Evolutionary conservation across 1,140 invertebrate species (phyloP), one percentile per base, ranked within the genome.

Genomic region (Papilio glaucus): DNA sequence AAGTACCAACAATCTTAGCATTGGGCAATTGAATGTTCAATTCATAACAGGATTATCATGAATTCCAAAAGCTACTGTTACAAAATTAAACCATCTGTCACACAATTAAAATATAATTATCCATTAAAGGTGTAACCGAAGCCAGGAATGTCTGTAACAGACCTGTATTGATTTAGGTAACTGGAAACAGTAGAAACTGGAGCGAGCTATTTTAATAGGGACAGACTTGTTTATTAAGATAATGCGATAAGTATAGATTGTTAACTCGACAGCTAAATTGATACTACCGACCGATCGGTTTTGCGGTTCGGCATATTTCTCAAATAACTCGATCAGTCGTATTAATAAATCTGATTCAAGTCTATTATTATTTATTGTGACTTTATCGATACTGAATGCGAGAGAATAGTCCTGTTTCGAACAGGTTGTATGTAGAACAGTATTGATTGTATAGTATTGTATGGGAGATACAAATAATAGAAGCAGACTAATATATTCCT

Each of bases 221-320:
- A 33, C 26, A 29, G 8, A 37, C 57, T 61, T 61, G 57, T 61
- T 61, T 61, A 37, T 13, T 60, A 60, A 60, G 57, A 62, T 62
- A 62, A 63, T 39, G 9, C 8, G 61, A 63, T 63, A 63, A 63
- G 33, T 18, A 63, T 63, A 63, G 61, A 63, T 63, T 38, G 61
- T 63, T 63, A 63, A 63, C 61, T 63, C 33, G 61, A 63, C 61
- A 63, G 33, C 9, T 38, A 63, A 38, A 63, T 63, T 63, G 61
- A 63, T 61, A 61, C 12, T 39, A 29, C 61, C n/a, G 61, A 61
- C 33, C 9, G 29, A 63, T 63, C 33, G 33, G 33, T 63, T 63
- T 33, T 38, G 61, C 61, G 29, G 15, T 53, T 63, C 33, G 61
- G 61, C 37, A 21, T 63, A 63, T 63, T 63, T 63, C 61, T 63